Conservation (phyloP, 2,113 vertebrate genomes). For the Etheostoma spectabile region DNA sequence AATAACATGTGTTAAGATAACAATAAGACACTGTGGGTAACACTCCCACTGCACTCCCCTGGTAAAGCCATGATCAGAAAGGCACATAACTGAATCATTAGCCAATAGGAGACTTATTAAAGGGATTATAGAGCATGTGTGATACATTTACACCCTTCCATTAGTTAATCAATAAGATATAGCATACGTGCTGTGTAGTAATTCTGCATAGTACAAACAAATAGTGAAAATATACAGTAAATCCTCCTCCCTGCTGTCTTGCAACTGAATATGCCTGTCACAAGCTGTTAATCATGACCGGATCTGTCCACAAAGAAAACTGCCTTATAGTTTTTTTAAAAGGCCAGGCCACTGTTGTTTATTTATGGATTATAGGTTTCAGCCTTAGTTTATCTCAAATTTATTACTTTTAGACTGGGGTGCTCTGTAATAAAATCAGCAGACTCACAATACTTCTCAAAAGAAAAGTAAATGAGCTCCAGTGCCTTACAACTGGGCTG, state of each 20-base stretch:
- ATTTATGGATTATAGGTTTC: slow-evolving; percentile 60
- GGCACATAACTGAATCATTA: slow-evolving; percentile 24
- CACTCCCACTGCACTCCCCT: slow-evolving; percentile 52
- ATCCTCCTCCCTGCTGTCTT: slow-evolving; percentile 16
- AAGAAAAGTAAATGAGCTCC: slow-evolving; percentile 56
- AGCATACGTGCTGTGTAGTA: slow-evolving; percentile 13
- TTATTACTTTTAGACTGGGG: slow-evolving; percentile 64
- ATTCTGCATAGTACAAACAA: slow-evolving; percentile 1
- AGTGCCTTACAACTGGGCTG: slow-evolving; percentile 25
- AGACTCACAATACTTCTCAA: slow-evolving; percentile 55
- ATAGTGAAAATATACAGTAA: slow-evolving; percentile 45
- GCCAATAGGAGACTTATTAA: neutral
- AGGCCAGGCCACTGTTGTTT: slow-evolving; percentile 57
- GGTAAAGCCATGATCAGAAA: slow-evolving; percentile 44
- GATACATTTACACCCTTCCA: slow-evolving; percentile 19
- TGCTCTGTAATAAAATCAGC: slow-evolving; percentile 55
- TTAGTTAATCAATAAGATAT: slow-evolving; percentile 17
- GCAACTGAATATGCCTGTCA: slow-evolving; percentile 36
- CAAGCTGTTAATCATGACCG: slow-evolving; percentile 51
- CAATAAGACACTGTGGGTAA: slow-evolving; percentile 61
- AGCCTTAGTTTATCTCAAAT: slow-evolving; percentile 55
- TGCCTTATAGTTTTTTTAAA: slow-evolving; percentile 49
- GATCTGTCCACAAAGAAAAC: slow-evolving; percentile 10
- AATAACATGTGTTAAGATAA: slow-evolving; percentile 65
- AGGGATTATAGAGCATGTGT: slow-evolving; percentile 5